phyloP scores from a whole-genome alignment of 2,888 invertebrate species.

The Philhelius pedissequus region DNA sequence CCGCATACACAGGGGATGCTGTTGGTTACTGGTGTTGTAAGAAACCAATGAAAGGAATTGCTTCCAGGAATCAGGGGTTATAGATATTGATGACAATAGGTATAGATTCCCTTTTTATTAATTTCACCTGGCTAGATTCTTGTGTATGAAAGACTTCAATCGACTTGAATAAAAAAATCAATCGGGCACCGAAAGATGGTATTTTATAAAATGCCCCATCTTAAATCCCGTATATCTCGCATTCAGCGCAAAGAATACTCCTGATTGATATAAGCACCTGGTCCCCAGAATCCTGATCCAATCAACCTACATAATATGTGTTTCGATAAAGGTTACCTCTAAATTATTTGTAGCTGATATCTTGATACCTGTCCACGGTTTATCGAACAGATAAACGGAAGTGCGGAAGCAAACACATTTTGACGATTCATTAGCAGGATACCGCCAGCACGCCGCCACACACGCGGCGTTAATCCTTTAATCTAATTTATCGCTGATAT shows the following conservation, averaged over 20 bases:
- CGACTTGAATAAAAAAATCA: neutral
- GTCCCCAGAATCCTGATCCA: constrained; percentile 31
- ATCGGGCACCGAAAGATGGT: neutral
- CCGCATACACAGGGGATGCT: constrained; percentile 7
- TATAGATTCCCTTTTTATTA: neutral
- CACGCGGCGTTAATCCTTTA: constrained; percentile 24
- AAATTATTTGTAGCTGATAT: constrained; percentile 19
- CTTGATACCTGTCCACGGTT: constrained; percentile 43
- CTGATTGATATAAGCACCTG: constrained; percentile 31
- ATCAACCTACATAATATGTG: constrained; percentile 37
- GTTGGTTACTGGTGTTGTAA: neutral
- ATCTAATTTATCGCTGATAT: constrained; percentile 47
- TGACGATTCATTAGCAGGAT: constrained; percentile 60
- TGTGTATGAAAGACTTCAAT: neutral
- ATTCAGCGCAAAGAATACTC: neutral
- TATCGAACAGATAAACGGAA: constrained; percentile 35
- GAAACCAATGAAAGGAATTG: constrained; percentile 62
- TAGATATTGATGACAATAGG: constrained; percentile 20
- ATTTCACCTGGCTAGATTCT: constrained; percentile 51
- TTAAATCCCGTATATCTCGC: neutral
- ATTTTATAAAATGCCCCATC: neutral
- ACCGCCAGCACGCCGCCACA: constrained; percentile 36
- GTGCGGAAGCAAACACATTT: constrained; percentile 54
- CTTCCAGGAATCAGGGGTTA: constrained; percentile 57
- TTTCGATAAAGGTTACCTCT: neutral